Evolutionary conservation across 2,113 vertebrate genomes (phyloP), one percentile per base, ranked within the genome.

Genomic region (Dascyllus trimaculatus): DNA sequence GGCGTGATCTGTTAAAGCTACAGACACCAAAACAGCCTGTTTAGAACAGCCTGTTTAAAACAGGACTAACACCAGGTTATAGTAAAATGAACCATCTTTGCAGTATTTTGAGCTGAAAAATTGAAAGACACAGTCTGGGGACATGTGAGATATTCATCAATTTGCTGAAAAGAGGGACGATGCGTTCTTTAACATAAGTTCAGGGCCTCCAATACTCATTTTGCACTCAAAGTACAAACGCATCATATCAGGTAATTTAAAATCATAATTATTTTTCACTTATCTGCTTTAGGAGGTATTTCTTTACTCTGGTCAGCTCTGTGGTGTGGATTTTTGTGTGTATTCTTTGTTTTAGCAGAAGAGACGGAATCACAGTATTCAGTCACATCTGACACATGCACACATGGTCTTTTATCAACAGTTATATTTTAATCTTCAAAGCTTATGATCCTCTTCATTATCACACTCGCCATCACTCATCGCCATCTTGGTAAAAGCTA

Each of bases 381-480:
- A 1, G 49, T 68, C 35, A 62, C 14, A 76, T 14, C 60, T 61
- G 18, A 61, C 43, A 78, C 66, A 57, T 57, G 10, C 43, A 35
- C 29, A n/a, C 22, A 43, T 51, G 26, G 35, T 56, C n/a, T 49
- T 53, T 62, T 75, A 60, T 71, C 54, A 54, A 9, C 19, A 65
- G 32, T 71, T 60, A n/a, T 62, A 75, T 72, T 70, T 58, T 53
- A 58, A 71, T 75, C 35, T 60, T 45, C 0, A 60, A 60, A 71
- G 43, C 52, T 53, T 46, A 66, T 49, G 0, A 71, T 80, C 25
- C 46, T 69, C 54, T 70, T 67, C 5, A 60, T 67, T 35, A 14
- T 32, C 51, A 63, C 35, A 66, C 19, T 60, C 26, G 49, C 14
- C 29, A 53, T 51, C 32, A 51, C 69, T 29, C 22, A 17, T 40